phyloP scores from a whole-genome alignment of 2,888 invertebrate genomes.

The Phrixothrix hirtus region DNA sequence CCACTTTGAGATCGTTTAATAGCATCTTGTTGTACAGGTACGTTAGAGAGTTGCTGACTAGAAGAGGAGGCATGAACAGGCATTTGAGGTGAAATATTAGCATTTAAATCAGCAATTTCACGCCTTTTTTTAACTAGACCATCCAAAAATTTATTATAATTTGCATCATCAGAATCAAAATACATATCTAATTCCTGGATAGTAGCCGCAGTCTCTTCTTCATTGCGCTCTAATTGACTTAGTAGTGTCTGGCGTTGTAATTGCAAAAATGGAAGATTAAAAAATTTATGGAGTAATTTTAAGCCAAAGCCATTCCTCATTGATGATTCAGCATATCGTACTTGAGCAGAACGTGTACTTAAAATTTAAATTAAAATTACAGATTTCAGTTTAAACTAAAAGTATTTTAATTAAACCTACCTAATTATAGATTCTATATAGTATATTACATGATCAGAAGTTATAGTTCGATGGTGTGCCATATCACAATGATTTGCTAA shows the following conservation, averaged over 20 bases:
- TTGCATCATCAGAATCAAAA: slow-evolving; percentile 75
- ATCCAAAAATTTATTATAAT: slow-evolving; percentile 75
- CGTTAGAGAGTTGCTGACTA: slow-evolving; percentile 57
- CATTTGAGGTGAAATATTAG: slow-evolving; percentile 55
- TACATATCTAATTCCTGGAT: slow-evolving; percentile 75
- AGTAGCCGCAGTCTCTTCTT: slow-evolving; percentile 77
- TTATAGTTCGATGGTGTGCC: slow-evolving; percentile 91
- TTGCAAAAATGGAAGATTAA: slow-evolving; percentile 91
- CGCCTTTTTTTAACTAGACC: slow-evolving; percentile 74
- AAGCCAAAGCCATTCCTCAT: slow-evolving; percentile 96
- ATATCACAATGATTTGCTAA: slow-evolving; percentile 95
- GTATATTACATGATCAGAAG: slow-evolving; percentile 69
- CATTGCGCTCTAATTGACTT: slow-evolving; percentile 83
- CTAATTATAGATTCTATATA: slow-evolving; percentile 67
- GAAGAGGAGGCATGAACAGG: slow-evolving; percentile 51
- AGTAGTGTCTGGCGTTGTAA: slow-evolving; percentile 84
- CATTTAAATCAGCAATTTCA: slow-evolving; percentile 69
- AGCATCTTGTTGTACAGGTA: slow-evolving; percentile 50
- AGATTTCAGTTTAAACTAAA: background rate
- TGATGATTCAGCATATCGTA: slow-evolving; percentile 88
- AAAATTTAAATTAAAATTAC: background rate
- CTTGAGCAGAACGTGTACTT: slow-evolving; percentile 63
- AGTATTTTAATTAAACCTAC: slow-evolving; percentile 51
- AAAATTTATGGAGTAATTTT: slow-evolving; percentile 89
- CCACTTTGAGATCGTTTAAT: slow-evolving; percentile 54